These are phyloP conservation scores for Psittacara wagleri DNA, from an alignment of 2,113 vertebrate genomes.

Conservation along the genomic window DNA sequence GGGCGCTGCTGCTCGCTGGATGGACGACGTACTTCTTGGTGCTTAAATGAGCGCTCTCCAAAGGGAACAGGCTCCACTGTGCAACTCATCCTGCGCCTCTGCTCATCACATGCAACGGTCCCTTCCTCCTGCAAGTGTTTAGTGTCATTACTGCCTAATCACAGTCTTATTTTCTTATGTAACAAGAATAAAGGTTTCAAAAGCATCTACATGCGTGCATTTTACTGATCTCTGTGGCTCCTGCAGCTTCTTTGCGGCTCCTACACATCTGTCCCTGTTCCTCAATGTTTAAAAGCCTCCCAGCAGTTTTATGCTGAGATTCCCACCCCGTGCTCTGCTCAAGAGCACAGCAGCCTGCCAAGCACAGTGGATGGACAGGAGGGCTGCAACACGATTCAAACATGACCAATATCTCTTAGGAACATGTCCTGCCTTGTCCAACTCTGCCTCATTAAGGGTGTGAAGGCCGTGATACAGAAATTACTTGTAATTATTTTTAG, in stretches of 20 bases:
- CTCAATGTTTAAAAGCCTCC: neutral
- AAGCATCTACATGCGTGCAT: neutral
- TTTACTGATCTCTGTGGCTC: neutral
- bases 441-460: constrained; percentile 28
- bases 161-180: neutral
- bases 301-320: neutral
- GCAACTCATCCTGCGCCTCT: rapidly evolving
- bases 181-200: neutral
- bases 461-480: neutral
- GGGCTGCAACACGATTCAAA: neutral
- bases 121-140: neutral
- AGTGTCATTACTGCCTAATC: neutral
- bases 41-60: constrained; percentile 77
- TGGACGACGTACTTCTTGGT: constrained; percentile 96
- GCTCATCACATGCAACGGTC: neutral
- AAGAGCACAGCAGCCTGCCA: neutral
- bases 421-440: constrained; percentile 58
- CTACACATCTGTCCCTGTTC: neutral
- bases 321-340: neutral
- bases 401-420: neutral
- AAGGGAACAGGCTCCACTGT: neutral
- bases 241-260: neutral
- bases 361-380: rapidly evolving
- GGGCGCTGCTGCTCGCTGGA: constrained; percentile 88
- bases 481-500: neutral